A percentile compares a stretch with the other conserved stretches of the same genome.
Evolutionary conservation across 2,888 invertebrate genomes (phyloP).

Genomic region (Bursaphelenchus okinawaensis): DNA sequence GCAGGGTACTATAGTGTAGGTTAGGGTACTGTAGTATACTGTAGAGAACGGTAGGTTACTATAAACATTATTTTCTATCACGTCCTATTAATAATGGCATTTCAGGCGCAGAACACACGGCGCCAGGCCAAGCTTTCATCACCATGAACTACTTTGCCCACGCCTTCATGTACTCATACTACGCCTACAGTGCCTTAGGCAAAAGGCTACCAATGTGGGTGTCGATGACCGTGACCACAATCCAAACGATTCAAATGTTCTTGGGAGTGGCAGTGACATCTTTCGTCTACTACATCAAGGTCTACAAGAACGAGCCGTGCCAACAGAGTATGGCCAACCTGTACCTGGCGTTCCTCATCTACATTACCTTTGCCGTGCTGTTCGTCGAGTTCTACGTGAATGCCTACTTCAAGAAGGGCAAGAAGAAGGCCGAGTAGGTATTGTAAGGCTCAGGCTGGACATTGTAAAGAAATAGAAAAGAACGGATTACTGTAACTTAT

Average conservation of each 20-base stretch:
- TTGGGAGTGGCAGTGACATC: conserved; percentile 49
- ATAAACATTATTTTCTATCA: too few relatives aligned
- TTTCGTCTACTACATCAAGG: conserved; percentile 47
- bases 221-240: conserved; percentile 51
- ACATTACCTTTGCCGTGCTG: conserved; percentile 49
- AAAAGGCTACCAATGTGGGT: conserved; percentile 63
- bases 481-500: too few relatives aligned
- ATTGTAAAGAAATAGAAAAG: too few relatives aligned
- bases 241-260: conserved; percentile 54
- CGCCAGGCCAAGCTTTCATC: conserved; percentile 55
- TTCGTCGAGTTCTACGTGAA: conserved; percentile 52
- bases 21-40: too few relatives aligned
- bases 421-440: too few relatives aligned
- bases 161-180: conserved; percentile 63
- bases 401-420: conserved; percentile 38
- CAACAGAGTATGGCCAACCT: conserved; percentile 52
- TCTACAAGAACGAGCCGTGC: conserved; percentile 29
- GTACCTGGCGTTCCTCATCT: conserved; percentile 50
- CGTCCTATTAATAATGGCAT: too few relatives aligned
- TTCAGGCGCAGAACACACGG: conserved; percentile 54
- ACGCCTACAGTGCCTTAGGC: conserved; percentile 59
- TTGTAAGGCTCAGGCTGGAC: too few relatives aligned
- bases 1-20: too few relatives aligned
- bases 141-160: conserved; percentile 63
- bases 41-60: too few relatives aligned